Evolutionary conservation across 2,113 vertebrate species (phyloP), one percentile per base, ranked within the genome.

Genomic region (Amphilophus citrinellus): DNA sequence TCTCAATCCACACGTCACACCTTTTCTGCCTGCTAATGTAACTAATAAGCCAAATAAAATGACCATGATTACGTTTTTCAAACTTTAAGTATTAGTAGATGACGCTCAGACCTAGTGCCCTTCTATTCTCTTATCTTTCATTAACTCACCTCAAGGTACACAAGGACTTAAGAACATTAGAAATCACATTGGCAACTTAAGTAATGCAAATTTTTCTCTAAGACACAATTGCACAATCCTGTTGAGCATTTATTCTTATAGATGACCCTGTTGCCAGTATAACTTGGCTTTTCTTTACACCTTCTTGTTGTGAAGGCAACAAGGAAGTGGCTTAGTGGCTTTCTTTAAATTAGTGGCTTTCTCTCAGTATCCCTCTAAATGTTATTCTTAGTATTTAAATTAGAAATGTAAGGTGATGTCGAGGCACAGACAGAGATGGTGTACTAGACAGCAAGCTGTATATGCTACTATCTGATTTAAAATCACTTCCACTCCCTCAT

Each of bases 401-500:
- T n/a, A 22, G 1, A 47, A 76, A 22, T 77, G 44, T 15, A 17
- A 42, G 20, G 1, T 47, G 14, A 10, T 24, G 27, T 58, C 9
- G 77, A 47, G 63, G 0, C 11, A 56, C 1, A 76, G 13, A 35
- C 17, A 56, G 39, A 61, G 6, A 24, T 61, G n/a, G 8, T 59
- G 7, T 37, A 5, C 56, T 10, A 10, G 35, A 76, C 17, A 20
- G 39, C 24, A 53, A 22, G 62, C n/a, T 7, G 44, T 61, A 84
- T 63, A 39, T 3, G 9, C 18, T 65, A 61, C 20, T 35, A 58
- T 77, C 39, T 39, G 42, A 80, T 81, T 77, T 50, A 15, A 37
- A 82, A 84, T 30, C 15, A 32, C 57, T 78, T 76, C 53, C 35
- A 50, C 73, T 78, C 89, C 87, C 89, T 90, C 84, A 93, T 87